Evolutionary conservation across 2,797 vertebrate genomes (phyloP), one percentile per base, ranked within the genome.

Genomic region (Phylloscopus collybita): DNA sequence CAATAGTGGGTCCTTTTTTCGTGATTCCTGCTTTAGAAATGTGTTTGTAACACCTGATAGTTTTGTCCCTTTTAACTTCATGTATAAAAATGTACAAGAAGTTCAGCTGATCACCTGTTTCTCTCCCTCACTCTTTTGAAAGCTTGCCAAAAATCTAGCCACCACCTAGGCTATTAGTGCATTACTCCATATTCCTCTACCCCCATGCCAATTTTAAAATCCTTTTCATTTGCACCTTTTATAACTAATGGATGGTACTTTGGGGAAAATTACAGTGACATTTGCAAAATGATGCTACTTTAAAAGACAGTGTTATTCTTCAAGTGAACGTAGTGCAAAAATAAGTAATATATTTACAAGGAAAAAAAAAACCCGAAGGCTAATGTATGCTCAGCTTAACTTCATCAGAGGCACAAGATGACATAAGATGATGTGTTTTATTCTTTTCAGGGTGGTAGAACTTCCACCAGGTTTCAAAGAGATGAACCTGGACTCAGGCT

Each of bases 181-280:
- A 60, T 93, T 97, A 92, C 90, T 96, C 54, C 40, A 65, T 92
- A 86, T 86, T 88, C 61, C 40, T 88, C 80, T 95, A 92, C 88
- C 79, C 13, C n/a, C 61, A 53, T 51, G 50, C 54, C 75, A 91
- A 88, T 96, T 97, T 92, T 36, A 92, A 94, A 95, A 90, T 80
- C 53, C 81, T 92, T 96, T 89, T 94, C 59, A 80, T 95, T 95
- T 96, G 72, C 73, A 92, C 91, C 62, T 95, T 93, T 97, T 97
- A 92, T 86, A 95, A 93, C 90, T 97, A 97, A 97, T 97, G 90
- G 95, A 59, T 95, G 71, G 95, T 96, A 95, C 95, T 96, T 97
- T 83, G 85, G 78, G 83, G 94, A 91, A 96, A 96, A 96, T 97
- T 97, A 89, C 85, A 88, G 83, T 96, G 89, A 96, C 93, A 96